phyloP scores from a whole-genome alignment of 2,113 vertebrate species.

The Dicentrarchus labrax region DNA sequence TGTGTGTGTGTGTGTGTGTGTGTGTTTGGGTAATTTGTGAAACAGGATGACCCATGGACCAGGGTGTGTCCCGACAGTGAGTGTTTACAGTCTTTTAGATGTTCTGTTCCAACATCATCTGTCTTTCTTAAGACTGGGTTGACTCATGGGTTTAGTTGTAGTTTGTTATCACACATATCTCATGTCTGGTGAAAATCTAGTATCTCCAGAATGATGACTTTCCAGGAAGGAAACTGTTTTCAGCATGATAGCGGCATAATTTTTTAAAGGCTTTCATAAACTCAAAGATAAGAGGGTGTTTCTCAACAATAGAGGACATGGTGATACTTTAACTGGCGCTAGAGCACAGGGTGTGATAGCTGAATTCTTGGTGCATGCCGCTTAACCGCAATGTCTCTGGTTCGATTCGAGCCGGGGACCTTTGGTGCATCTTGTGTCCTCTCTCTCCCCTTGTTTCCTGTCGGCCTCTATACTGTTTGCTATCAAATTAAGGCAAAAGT shows the following conservation, averaged over 20 bases:
- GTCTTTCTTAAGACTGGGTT: slow-evolving; percentile 37
- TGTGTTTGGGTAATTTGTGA: slow-evolving; percentile 34
- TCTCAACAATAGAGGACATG: background rate
- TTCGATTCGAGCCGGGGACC: background rate
- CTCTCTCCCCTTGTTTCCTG: background rate
- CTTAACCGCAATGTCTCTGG: background rate
- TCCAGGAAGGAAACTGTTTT: slow-evolving; percentile 28
- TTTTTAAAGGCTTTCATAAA: slow-evolving; percentile 7
- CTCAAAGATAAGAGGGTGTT: slow-evolving; percentile 19
- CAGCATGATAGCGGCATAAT: background rate
- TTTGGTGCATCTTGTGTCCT: background rate
- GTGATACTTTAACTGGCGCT: background rate
- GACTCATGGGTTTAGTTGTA: slow-evolving; percentile 9
- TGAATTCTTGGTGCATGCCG: background rate
- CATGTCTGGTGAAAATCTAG: slow-evolving; percentile 5
- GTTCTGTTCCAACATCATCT: slow-evolving; percentile 47
- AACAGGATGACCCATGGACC: slow-evolving; percentile 67
- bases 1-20: slow-evolving; percentile 12
- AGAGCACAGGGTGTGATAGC: background rate
- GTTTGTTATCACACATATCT: slow-evolving; percentile 17
- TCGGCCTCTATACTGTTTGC: background rate
- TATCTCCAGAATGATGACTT: background rate
- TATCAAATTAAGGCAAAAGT: background rate
- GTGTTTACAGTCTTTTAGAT: slow-evolving; percentile 48
- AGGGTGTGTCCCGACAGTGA: slow-evolving; percentile 47